phyloP scores from a whole-genome alignment of 2,888 invertebrate species.

The Allygus modestus region DNA sequence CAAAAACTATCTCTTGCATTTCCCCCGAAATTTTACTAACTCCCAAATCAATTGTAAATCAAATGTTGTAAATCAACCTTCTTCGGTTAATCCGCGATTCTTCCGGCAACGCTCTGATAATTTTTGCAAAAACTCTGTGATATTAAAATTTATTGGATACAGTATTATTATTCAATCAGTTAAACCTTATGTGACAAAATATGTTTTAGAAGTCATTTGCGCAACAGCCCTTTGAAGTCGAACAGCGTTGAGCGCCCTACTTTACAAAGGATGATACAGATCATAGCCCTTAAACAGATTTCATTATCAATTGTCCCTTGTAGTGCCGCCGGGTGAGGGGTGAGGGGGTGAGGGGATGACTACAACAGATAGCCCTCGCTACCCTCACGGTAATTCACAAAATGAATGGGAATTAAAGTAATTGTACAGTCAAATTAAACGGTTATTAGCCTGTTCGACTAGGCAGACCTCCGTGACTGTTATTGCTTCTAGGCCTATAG shows the following conservation, averaged over 20 bases:
- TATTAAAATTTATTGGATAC: too few relatives aligned
- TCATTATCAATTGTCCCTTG: slow-evolving; percentile 46
- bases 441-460: not conserved
- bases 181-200: too few relatives aligned
- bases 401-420: slow-evolving; percentile 47
- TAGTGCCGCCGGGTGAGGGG: not conserved
- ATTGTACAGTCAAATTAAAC: slow-evolving; percentile 46
- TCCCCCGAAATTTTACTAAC: too few relatives aligned
- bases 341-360: not conserved
- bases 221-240: not conserved
- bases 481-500: too few relatives aligned
- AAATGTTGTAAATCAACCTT: too few relatives aligned
- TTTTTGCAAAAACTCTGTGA: too few relatives aligned
- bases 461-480: not conserved
- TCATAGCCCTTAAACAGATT: slow-evolving; percentile 37
- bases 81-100: too few relatives aligned
- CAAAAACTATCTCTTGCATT: too few relatives aligned
- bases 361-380: slow-evolving; percentile 18
- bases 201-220: not conserved
- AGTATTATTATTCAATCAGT: too few relatives aligned
- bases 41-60: too few relatives aligned
- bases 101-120: too few relatives aligned
- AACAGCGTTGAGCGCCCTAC: not conserved
- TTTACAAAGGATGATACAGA: slow-evolving; percentile 31
- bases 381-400: slow-evolving; percentile 31